These are phyloP conservation scores for Dicaeum eximium DNA, from an alignment of 2,113 vertebrate species.

Conservation along the genomic window DNA sequence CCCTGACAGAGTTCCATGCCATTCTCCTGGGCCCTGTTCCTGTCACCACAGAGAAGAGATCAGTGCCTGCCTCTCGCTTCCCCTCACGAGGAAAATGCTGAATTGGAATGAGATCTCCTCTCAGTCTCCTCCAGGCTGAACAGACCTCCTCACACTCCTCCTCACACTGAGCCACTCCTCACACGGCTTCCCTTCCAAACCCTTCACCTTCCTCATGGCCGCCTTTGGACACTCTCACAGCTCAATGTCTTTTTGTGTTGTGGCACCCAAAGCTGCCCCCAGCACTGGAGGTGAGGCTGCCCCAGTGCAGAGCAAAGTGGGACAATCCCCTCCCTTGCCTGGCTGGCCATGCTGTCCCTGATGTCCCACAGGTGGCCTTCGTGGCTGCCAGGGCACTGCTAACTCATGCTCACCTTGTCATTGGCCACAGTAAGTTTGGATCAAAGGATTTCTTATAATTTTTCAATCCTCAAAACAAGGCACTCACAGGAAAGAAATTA, in stretches of 20 bases:
- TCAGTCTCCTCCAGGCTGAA: neutral
- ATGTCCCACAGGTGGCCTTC: neutral
- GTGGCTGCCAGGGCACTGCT: neutral
- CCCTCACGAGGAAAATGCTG: neutral
- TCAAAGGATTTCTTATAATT: neutral
- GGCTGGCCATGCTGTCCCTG: neutral
- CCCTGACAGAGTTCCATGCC: fast-evolving
- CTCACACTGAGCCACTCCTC: neutral
- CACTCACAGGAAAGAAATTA: neutral
- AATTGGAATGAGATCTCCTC: too few relatives aligned
- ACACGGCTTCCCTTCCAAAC: neutral
- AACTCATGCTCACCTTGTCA: fast-evolving
- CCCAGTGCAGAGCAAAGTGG: neutral
- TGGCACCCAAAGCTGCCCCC: neutral
- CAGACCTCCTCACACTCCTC: too few relatives aligned
- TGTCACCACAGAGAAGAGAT: neutral
- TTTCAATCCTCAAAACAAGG: neutral
- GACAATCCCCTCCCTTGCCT: neutral
- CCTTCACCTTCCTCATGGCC: neutral
- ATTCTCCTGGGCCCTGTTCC: fast-evolving
- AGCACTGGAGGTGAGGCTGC: fast-evolving
- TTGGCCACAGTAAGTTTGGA: neutral
- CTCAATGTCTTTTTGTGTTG: neutral
- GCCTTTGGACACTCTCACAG: neutral
- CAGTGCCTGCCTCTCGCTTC: neutral